Conservation (phyloP, 2,113 vertebrate species). For the Rhinichthys klamathensis region DNA sequence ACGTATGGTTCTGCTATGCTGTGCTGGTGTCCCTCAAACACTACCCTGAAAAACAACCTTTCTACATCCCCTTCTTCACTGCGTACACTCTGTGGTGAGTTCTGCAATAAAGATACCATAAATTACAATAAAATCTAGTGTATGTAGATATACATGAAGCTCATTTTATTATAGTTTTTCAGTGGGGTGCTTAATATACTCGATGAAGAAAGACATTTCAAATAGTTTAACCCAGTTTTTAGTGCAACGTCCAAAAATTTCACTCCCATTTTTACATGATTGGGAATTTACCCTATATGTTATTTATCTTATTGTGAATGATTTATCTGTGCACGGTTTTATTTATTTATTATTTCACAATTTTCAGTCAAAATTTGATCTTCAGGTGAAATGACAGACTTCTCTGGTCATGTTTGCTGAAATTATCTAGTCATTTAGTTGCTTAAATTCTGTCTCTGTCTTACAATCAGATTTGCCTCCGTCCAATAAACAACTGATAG, state of each 20-base stretch:
- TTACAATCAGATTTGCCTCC: neutral
- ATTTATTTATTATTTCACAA: neutral
- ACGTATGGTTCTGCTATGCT: constrained; percentile 92
- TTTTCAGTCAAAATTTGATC: neutral
- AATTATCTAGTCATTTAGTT: neutral
- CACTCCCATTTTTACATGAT: neutral
- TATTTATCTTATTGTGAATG: neutral
- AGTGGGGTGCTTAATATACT: neutral
- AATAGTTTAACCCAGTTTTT: neutral
- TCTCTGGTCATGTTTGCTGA: neutral
- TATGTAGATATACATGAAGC: neutral
- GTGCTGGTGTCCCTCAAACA: constrained; percentile 89
- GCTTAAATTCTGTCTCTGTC: neutral
- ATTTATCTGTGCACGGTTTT: neutral
- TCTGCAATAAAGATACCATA: neutral
- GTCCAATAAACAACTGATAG: neutral
- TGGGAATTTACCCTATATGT: neutral
- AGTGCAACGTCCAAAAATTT: neutral
- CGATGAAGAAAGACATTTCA: neutral
- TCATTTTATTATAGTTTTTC: neutral
- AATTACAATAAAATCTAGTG: neutral
- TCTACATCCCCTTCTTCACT: constrained; percentile 91
- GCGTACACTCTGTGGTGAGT: constrained; percentile 91
- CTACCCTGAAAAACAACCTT: constrained; percentile 89
- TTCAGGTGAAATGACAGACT: neutral